Evolutionary conservation across 2,113 vertebrate genomes (phyloP).

Genomic region (Rhinolophus sinicus): DNA sequence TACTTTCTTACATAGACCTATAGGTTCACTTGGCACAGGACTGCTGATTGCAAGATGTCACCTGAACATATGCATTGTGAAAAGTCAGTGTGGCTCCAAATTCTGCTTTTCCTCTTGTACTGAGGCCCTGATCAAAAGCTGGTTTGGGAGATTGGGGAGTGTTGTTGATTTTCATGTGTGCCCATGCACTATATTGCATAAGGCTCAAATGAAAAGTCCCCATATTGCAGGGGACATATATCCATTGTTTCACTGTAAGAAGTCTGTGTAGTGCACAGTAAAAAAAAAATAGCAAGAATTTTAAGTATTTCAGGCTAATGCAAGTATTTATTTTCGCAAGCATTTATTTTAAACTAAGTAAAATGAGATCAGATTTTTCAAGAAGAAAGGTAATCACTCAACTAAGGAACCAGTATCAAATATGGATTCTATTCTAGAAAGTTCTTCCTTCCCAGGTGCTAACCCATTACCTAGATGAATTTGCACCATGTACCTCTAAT

Average conservation of each 20-base stretch:
- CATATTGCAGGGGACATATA: background rate
- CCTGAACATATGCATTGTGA: too few relatives aligned
- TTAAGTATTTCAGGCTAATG: background rate
- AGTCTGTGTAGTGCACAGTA: background rate
- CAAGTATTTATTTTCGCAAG: background rate
- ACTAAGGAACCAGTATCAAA: background rate
- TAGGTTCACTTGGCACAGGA: background rate
- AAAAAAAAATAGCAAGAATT: constrained; percentile 37
- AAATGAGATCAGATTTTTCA: constrained; percentile 5
- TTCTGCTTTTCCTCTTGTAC: background rate
- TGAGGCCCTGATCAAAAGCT: background rate
- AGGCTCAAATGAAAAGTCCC: background rate
- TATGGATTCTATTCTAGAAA: background rate
- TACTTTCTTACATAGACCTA: background rate
- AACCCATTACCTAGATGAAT: background rate
- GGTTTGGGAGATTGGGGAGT: background rate
- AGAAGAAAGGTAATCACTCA: background rate
- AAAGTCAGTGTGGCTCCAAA: background rate
- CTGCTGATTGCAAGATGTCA: background rate
- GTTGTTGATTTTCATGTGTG: background rate
- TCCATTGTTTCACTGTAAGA: background rate
- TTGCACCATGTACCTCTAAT: background rate
- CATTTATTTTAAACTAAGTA: background rate
- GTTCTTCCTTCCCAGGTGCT: background rate
- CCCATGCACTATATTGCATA: background rate